Conservation (phyloP, 2,797 vertebrate species). For the Cossypha niveicapilla region DNA sequence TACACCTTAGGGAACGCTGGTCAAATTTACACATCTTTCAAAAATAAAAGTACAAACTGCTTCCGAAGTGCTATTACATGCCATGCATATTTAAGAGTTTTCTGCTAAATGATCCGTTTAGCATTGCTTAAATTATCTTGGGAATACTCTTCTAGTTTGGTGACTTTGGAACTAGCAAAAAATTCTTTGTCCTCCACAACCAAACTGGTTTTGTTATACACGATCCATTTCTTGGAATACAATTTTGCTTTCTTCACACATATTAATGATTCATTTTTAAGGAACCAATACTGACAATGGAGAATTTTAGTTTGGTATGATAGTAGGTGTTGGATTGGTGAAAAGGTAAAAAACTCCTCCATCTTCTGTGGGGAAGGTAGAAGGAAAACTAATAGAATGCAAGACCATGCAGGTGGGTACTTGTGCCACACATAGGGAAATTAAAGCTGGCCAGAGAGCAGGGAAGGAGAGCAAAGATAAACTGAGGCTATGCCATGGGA, state of each 20-base stretch:
- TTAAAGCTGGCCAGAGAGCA: background rate
- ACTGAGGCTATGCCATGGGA: background rate
- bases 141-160: background rate
- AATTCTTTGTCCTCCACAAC: background rate
- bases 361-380: background rate
- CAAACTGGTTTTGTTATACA: background rate
- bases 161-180: background rate
- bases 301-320: background rate
- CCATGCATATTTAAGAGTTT: constrained; percentile 12
- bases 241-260: background rate
- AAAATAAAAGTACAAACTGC: constrained; percentile 47
- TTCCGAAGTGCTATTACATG: constrained; percentile 26
- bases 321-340: background rate
- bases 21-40: constrained; percentile 20
- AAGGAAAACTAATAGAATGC: background rate
- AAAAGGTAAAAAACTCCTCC: background rate
- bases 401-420: background rate
- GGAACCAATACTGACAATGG: background rate
- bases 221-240: background rate
- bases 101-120: constrained; percentile 4
- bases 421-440: accelerated
- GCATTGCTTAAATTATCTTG: background rate
- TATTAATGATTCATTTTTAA: background rate
- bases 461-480: background rate
- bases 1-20: background rate